Percentiles rank a stretch among this genome's conserved stretches.
phyloP scores from a whole-genome alignment of 1,140 invertebrate species.

The Kradibia gibbosae region DNA sequence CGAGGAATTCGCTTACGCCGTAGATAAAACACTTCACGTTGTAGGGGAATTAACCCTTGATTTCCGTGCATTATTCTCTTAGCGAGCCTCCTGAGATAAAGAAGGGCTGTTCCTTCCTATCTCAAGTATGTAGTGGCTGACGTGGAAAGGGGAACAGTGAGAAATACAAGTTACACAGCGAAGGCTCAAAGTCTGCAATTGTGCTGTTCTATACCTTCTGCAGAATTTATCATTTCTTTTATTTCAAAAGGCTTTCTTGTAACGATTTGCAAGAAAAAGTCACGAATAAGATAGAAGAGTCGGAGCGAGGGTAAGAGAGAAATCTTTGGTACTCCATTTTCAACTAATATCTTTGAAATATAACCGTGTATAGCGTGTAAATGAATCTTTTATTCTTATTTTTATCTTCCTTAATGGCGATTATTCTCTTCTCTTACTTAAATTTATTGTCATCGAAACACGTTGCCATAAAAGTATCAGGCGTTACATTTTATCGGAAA shows the following conservation, averaged over 20 bases:
- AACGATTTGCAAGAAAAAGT: constrained; percentile 8
- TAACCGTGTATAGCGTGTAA: constrained; percentile 29
- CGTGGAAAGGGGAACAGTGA: constrained; percentile 40
- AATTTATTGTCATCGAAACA: constrained; percentile 39
- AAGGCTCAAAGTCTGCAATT: background rate
- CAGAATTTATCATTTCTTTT: constrained; percentile 50
- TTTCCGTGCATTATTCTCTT: constrained; percentile 69
- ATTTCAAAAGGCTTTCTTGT: constrained; percentile 44
- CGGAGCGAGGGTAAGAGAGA: constrained; percentile 1
- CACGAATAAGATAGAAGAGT: background rate
- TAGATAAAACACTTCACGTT: constrained; percentile 69
- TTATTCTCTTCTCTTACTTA: constrained; percentile 28
- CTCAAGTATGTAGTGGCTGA: constrained; percentile 61
- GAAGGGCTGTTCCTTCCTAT: constrained; percentile 68
- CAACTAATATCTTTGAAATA: constrained; percentile 50
- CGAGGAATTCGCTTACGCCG: constrained; percentile 33
- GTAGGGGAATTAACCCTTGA: constrained; percentile 70
- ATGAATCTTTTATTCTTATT: constrained; percentile 46
- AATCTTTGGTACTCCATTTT: constrained; percentile 45
- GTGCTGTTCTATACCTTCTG: background rate
- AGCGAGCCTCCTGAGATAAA: constrained; percentile 66
- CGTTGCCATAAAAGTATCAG: constrained; percentile 1
- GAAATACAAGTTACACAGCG: constrained; percentile 19
- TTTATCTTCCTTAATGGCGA: constrained; percentile 16
- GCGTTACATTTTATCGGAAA: background rate